Evolutionary conservation across 2,888 invertebrate species (phyloP).

Genomic region (Mythimna impura): DNA sequence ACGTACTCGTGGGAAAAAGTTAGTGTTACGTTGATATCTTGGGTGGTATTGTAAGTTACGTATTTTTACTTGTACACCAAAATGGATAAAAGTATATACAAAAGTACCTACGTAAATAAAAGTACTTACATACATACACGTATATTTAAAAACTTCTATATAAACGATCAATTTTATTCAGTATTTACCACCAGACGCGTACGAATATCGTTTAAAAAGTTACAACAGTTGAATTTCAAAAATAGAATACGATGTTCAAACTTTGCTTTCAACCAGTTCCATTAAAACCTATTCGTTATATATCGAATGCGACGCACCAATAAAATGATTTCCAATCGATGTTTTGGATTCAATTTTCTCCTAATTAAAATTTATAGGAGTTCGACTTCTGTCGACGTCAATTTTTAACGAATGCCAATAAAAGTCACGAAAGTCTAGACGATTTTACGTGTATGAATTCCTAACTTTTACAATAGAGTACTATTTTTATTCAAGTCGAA

Average conservation of each 20-base stretch:
- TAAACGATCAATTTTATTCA: conserved; percentile 43
- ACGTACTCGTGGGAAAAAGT: too few species aligned
- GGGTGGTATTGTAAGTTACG: too few species aligned
- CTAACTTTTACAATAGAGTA: conserved; percentile 59
- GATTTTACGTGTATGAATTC: conserved; percentile 57
- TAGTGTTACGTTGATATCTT: too few species aligned
- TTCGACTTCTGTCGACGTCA: conserved; percentile 66
- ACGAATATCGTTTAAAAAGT: conserved; percentile 71
- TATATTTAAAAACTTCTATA: conserved; percentile 7
- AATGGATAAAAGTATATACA: too few species aligned
- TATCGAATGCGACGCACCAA: conserved; percentile 75
- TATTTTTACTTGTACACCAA: too few species aligned
- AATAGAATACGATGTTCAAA: conserved; percentile 81
- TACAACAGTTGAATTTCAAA: conserved; percentile 74
- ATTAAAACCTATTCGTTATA: conserved; percentile 79
- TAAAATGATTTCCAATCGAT: conserved; percentile 80
- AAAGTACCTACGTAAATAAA: too few species aligned
- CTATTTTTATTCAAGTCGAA: conserved; percentile 35
- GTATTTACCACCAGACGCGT: conserved; percentile 48
- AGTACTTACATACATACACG: neutral
- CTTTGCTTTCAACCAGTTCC: conserved; percentile 83
- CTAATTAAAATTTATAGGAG: conserved; percentile 77
- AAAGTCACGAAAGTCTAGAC: conserved; percentile 63
- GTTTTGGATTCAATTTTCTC: conserved; percentile 77
- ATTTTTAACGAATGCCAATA: conserved; percentile 64